A percentile compares a stretch with the other conserved stretches of the same genome.
Conservation (phyloP, 2,888 invertebrate genomes). For the Drosophila mayaguana region DNA sequence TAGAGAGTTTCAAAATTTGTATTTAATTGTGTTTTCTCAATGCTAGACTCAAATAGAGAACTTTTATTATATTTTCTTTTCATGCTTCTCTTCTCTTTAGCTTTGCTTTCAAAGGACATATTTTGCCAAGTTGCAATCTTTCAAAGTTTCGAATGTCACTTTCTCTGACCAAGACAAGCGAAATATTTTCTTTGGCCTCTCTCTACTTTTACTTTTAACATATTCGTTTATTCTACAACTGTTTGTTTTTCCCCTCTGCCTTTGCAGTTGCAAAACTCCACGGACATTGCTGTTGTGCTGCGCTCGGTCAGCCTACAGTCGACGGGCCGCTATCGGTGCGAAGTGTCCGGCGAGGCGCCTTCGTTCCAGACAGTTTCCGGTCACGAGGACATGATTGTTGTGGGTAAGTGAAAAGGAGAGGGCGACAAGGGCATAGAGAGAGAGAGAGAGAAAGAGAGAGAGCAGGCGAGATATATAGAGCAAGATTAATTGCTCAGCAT, state of each 20-base stretch:
- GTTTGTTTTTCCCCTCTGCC: neutral
- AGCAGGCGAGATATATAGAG: constrained; percentile 27
- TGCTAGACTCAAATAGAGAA: neutral
- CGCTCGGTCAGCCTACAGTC: constrained; percentile 89
- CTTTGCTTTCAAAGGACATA: neutral
- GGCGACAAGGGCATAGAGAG: neutral
- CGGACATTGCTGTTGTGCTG: constrained; percentile 88
- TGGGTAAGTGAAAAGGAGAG: constrained; percentile 87
- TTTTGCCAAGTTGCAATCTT: neutral
- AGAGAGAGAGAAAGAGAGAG: neutral
- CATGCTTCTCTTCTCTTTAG: neutral
- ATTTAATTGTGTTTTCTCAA: neutral
- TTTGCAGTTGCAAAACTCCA: constrained; percentile 88
- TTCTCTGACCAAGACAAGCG: constrained; percentile 4
- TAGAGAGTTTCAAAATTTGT: constrained; percentile 14
- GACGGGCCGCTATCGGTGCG: constrained; percentile 91
- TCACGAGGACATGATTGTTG: constrained; percentile 90
- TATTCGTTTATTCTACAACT: constrained; percentile 9
- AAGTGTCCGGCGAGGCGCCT: constrained; percentile 92
- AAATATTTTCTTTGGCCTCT: constrained; percentile 9
- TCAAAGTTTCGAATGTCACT: constrained; percentile 11
- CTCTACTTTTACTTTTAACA: constrained; percentile 48
- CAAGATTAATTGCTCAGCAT: constrained; percentile 76
- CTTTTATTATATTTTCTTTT: neutral
- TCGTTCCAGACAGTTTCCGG: constrained; percentile 91